A percentile compares a stretch with the other conserved stretches of the same genome.
These are phyloP conservation scores for Chinchilla lanigera DNA, from an alignment of 2,113 vertebrate genomes.

Conservation along the genomic window DNA sequence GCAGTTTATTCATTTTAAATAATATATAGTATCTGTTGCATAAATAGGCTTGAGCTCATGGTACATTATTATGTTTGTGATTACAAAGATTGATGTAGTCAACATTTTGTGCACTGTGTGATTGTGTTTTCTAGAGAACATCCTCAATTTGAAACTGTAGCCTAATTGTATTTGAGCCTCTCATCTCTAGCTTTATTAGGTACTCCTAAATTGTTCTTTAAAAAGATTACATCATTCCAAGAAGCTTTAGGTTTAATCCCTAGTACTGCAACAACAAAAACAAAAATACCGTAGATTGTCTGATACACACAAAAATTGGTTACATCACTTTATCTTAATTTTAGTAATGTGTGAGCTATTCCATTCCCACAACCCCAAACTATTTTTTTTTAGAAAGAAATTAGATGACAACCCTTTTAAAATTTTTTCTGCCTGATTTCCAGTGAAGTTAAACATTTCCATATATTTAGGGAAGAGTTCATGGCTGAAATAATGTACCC, in stretches of 20 bases:
- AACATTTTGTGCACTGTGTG: background rate
- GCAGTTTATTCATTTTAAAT: slow-evolving; percentile 5
- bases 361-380: background rate
- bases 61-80: background rate
- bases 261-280: background rate
- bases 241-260: background rate
- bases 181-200: background rate
- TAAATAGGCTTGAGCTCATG: background rate
- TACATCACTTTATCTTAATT: background rate
- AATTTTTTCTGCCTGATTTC: background rate
- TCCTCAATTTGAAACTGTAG: background rate
- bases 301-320: background rate
- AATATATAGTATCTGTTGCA: background rate
- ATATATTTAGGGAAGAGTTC: background rate
- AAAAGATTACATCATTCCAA: background rate
- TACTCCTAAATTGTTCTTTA: slow-evolving; percentile 17
- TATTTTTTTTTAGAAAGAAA: background rate
- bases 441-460: background rate
- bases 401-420: background rate
- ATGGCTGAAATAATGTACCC: background rate
- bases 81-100: background rate
- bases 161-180: background rate
- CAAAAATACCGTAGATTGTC: background rate
- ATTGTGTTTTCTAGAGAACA: background rate
- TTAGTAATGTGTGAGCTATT: background rate